Evolutionary conservation across 2,797 vertebrate species (phyloP), one percentile per base, ranked within the genome.

Genomic region (Vireo griseus): DNA sequence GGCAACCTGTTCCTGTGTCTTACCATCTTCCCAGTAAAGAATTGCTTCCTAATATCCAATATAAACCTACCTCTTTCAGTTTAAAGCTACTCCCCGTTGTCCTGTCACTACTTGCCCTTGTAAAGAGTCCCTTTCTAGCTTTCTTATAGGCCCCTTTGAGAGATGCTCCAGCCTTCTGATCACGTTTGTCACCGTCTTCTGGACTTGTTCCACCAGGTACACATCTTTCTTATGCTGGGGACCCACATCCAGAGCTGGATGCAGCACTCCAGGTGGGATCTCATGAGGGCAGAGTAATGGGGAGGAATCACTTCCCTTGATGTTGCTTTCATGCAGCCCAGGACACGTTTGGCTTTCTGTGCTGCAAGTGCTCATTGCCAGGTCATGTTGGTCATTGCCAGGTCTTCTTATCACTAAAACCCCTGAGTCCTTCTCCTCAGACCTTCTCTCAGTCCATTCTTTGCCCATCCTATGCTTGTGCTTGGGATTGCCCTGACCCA

Each of bases 271-370:
- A 50, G 11, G 3, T 29, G 48, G 16, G 16, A 7, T 82, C 55
- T 62, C 50, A 33, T 25, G 13, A 50, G 48, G 55, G 16, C 35
- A 37, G 22, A 37, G 22, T 37, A n/a, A 10, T 17, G 31, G 12
- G 16, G 24, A 2, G 5, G 5, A 52, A 54, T 47, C 21, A 0
- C 14, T 22, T 88, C 40, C 6, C 3, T 74, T 35, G 35, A 26
- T 0, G 1, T 5, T 52, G 26, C 31, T 59, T 80, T 77, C 5
- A 6, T 47, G 61, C 15, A 67, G 17, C 25, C 12, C 10, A 13
- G 54, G 29, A 19, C 25, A 22, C 0, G 0, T 52, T 40, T 73
- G 45, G 10, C 54, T 54, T 67, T 54, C 61, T 31, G 33, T 1
- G 21, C 61, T 47, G 9, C 16, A 3, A 16, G 52, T 52, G 5